Percentiles rank a stretch among this genome's conserved stretches.
phyloP scores from a whole-genome alignment of 2,797 vertebrate genomes.

The Macroramphosus scolopax region DNA sequence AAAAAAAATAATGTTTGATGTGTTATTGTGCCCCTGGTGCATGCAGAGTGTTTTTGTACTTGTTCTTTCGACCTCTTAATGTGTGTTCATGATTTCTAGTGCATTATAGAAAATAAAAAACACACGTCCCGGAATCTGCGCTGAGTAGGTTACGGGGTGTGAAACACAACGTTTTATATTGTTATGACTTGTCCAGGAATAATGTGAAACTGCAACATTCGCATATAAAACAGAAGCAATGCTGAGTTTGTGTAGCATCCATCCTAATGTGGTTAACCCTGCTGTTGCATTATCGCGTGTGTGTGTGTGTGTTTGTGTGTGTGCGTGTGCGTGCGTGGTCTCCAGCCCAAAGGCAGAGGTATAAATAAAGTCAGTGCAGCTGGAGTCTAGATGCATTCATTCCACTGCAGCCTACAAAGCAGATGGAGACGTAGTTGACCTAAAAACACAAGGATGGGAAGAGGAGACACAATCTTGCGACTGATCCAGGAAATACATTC shows the following conservation, averaged over 20 bases:
- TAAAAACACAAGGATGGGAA: constrained; percentile 44
- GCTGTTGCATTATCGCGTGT: constrained; percentile 31
- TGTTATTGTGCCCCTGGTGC: constrained; percentile 72
- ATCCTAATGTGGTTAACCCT: constrained; percentile 28
- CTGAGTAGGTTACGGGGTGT: too few species aligned
- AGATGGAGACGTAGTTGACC: constrained; percentile 64
- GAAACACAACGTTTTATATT: constrained; percentile 30
- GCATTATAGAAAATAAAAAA: constrained; percentile 74
- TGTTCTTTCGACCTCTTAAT: constrained; percentile 69
- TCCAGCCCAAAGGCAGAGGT: constrained; percentile 56
- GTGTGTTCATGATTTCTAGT: constrained; percentile 78
- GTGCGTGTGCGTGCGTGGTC: too few species aligned
- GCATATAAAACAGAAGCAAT: constrained; percentile 30
- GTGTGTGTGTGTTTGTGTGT: constrained; percentile 20
- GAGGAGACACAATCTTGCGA: constrained; percentile 30
- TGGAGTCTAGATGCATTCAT: constrained; percentile 64
- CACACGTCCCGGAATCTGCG: constrained; percentile 19
- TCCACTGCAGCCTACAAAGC: constrained; percentile 56
- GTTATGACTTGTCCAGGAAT: constrained; percentile 7
- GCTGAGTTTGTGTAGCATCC: constrained; percentile 15
- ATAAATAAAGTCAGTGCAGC: constrained; percentile 73
- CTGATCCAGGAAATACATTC: constrained; percentile 54
- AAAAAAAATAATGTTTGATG: constrained; percentile 65
- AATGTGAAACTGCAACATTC: not conserved
- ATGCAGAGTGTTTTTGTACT: constrained; percentile 74